Percentiles rank a stretch among this genome's conserved stretches.
Evolutionary conservation across 2,888 invertebrate species (phyloP).

Genomic region (Cremastinae sp.): DNA sequence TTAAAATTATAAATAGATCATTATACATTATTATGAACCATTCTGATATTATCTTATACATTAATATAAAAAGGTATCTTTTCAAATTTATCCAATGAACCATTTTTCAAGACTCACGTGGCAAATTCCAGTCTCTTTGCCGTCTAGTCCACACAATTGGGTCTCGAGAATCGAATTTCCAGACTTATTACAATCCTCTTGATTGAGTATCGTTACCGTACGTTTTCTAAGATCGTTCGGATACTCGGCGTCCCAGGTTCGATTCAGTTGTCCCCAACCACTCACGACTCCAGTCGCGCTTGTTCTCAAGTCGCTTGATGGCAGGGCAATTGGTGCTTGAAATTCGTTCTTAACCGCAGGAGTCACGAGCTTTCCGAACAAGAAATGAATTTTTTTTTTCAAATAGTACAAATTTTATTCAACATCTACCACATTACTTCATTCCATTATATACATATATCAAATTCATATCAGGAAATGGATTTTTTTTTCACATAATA

Average conservation of each 20-base stretch:
- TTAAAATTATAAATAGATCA: too few species aligned
- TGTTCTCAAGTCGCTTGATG: conserved; percentile 46
- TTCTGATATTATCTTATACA: too few species aligned
- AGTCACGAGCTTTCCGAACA: conserved; percentile 49
- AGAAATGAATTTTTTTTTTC: too few species aligned
- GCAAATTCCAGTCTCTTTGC: conserved; percentile 58
- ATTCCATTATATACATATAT: not conserved
- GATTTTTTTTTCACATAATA: not conserved
- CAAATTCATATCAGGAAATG: not conserved
- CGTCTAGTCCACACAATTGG: conserved; percentile 60
- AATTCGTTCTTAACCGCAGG: conserved; percentile 36
- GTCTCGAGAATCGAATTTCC: conserved; percentile 45
- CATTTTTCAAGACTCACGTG: conserved; percentile 46
- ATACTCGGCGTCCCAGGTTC: conserved; percentile 16
- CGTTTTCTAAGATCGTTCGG: conserved; percentile 53
- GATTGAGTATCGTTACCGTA: conserved; percentile 55
- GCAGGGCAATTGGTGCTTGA: conserved; percentile 59
- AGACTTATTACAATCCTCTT: conserved; percentile 48
- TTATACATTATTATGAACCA: too few species aligned
- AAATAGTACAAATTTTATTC: too few species aligned
- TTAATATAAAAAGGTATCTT: too few species aligned
- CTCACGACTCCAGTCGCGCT: conserved; percentile 51
- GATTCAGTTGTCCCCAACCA: conserved; percentile 60
- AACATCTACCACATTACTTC: too few species aligned
- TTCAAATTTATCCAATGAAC: too few species aligned